A percentile compares a stretch with the other conserved stretches of the same genome.
Conservation (phyloP, 2,113 vertebrate genomes). For the Edolisoma coerulescens region DNA sequence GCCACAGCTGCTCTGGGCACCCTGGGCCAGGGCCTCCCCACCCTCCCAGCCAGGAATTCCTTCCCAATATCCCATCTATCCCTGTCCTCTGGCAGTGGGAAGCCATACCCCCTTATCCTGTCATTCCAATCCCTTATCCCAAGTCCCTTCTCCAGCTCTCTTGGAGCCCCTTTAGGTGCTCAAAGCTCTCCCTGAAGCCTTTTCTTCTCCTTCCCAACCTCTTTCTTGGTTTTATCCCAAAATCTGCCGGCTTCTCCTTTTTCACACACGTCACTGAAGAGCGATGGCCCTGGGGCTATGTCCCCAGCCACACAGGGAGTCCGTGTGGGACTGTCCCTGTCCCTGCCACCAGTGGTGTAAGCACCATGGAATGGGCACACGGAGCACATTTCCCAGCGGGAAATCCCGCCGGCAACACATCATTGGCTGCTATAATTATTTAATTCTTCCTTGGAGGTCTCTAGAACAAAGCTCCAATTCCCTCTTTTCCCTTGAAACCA, state of each 20-base stretch:
- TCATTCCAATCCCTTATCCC: not conserved
- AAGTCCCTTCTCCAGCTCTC: not conserved
- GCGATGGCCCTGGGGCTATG: rapidly evolving
- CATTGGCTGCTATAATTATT: not conserved
- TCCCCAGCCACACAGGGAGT: rapidly evolving
- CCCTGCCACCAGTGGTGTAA: not conserved
- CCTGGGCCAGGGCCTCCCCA: rapidly evolving
- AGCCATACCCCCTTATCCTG: not conserved
- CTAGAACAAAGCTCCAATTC: not conserved
- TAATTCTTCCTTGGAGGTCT: not conserved
- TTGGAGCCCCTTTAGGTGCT: not conserved
- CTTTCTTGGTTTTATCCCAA: not conserved
- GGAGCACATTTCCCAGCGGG: not conserved
- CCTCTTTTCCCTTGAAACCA: not conserved
- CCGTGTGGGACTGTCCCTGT: not conserved
- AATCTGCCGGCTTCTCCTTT: not conserved
- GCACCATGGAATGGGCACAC: rapidly evolving
- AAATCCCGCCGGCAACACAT: not conserved
- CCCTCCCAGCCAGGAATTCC: rapidly evolving
- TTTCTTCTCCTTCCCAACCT: not conserved
- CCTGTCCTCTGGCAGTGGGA: not conserved
- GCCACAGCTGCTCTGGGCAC: not conserved
- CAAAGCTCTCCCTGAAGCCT: not conserved
- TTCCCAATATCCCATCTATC: not conserved
- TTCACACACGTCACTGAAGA: rapidly evolving